A percentile compares a stretch with the other conserved stretches of the same genome.
phyloP scores from a whole-genome alignment of 2,113 vertebrate species.

The Lampris megalopsis region DNA sequence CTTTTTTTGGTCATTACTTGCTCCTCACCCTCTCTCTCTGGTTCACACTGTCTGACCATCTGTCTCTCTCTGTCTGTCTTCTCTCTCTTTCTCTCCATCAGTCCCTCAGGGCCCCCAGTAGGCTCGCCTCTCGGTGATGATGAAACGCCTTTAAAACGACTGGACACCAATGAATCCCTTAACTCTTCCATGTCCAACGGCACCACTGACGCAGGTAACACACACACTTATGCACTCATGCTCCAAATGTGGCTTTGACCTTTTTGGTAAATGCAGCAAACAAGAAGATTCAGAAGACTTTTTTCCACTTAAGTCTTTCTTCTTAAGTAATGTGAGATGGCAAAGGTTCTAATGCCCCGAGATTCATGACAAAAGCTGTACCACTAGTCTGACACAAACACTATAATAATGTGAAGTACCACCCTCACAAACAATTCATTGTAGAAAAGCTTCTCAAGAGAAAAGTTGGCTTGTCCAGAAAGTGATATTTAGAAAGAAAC shows the following conservation, averaged over 20 bases:
- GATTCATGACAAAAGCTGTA: too few relatives aligned
- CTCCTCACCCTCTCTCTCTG: constrained; percentile 13
- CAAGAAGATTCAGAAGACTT: too few relatives aligned
- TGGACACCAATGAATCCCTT: constrained; percentile 94
- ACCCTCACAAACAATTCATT: too few relatives aligned
- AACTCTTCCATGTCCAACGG: constrained; percentile 98
- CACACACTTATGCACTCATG: constrained; percentile 10
- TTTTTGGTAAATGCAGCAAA: too few relatives aligned
- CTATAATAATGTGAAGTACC: too few relatives aligned
- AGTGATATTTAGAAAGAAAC: background rate
- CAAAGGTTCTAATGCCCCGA: too few relatives aligned
- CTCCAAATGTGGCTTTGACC: background rate
- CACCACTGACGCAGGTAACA: constrained; percentile 93
- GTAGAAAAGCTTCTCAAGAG: background rate
- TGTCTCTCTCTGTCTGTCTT: background rate
- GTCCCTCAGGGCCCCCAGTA: constrained; percentile 86
- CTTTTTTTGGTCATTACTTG: background rate
- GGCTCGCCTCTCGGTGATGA: constrained; percentile 86
- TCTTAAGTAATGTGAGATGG: too few relatives aligned
- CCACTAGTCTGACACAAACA: too few relatives aligned
- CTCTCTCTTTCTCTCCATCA: constrained; percentile 51
- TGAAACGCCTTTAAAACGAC: constrained; percentile 89
- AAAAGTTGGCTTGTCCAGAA: background rate
- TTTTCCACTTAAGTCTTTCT: too few relatives aligned
- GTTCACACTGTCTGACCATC: too few relatives aligned